Base-by-base conservation (phyloP, 1,140 invertebrate genomes). In the Plutomurus gul region DNA sequence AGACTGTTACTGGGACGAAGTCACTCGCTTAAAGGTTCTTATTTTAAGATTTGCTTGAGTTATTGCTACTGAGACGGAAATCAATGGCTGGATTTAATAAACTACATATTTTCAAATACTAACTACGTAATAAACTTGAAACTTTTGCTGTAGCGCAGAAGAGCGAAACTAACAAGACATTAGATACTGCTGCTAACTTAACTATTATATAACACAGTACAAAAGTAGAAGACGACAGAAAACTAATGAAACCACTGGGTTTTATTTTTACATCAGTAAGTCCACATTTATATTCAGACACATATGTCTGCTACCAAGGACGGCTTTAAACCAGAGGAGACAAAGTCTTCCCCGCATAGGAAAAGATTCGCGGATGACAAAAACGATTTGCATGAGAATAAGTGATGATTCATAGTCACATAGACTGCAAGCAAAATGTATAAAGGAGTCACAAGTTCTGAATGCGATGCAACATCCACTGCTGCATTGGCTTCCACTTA, bases 21-120 rank as follows among this genome's bases (percentile, higher is more conserved):
- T 39, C 76, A 77, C n/a, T 77, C 76, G 7, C 51, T 71, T 33
- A 77, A 77, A 77, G 76, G 76, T 77, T 70, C 37, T 2, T 43
- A 43, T 43, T 13, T 43, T 8, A 43, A 43, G n/a, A 43, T 43
- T 7, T 43, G n/a, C 39, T 43, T 43, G 39, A n/a, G n/a, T n/a
- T n/a, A n/a, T n/a, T n/a, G n/a, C n/a, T n/a, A n/a, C n/a, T n/a
- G n/a, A n/a, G n/a, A n/a, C n/a, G n/a, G n/a, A n/a, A n/a, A n/a
- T n/a, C n/a, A n/a, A n/a, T n/a, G n/a, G n/a, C n/a, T n/a, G n/a
- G n/a, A n/a, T n/a, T n/a, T n/a, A n/a, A n/a, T n/a, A n/a, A n/a
- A n/a, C n/a, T n/a, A n/a, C n/a, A n/a, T n/a, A n/a, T n/a, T n/a
- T n/a, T n/a, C n/a, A n/a, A n/a, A n/a, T n/a, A n/a, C n/a, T n/a